phyloP scores from a whole-genome alignment of 2,888 invertebrate species.

The Brenthis ino region DNA sequence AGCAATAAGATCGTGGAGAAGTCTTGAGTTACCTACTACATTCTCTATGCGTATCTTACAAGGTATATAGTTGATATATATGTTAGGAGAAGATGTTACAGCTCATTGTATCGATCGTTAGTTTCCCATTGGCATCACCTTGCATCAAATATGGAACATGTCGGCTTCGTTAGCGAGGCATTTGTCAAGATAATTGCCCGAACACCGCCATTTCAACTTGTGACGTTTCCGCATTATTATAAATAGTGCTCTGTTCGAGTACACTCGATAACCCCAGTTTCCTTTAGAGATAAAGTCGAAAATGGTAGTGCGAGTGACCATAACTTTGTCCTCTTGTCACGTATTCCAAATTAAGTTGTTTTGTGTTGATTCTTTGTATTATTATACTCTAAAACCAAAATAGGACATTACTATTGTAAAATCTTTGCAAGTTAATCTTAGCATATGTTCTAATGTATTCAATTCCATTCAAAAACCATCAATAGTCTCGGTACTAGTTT shows the following conservation, averaged over 20 bases:
- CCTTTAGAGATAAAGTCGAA: constrained; percentile 34
- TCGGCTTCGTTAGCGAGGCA: constrained; percentile 72
- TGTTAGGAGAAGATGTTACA: constrained; percentile 43
- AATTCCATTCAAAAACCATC: not conserved
- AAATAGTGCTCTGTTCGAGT: constrained; percentile 44
- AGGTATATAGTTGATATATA: too few species aligned
- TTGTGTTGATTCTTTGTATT: constrained; percentile 47
- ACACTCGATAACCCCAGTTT: constrained; percentile 32
- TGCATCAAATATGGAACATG: constrained; percentile 58
- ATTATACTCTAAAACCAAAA: constrained; percentile 24
- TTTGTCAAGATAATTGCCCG: constrained; percentile 77
- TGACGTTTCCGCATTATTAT: constrained; percentile 68
- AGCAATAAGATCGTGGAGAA: too few species aligned
- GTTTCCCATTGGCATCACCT: constrained; percentile 66
- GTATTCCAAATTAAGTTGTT: constrained; percentile 58
- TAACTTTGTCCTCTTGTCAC: constrained; percentile 65
- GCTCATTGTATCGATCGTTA: constrained; percentile 63
- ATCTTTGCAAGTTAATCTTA: too few species aligned
- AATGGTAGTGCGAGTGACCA: constrained; percentile 46
- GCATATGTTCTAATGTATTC: too few species aligned
- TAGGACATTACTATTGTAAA: not conserved
- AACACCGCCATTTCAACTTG: constrained; percentile 61
- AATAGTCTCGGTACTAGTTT: constrained; percentile 24
- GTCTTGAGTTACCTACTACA: too few species aligned
- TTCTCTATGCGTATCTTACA: too few species aligned